phyloP scores from a whole-genome alignment of 2,888 invertebrate species.

The Notodonta ziczac region DNA sequence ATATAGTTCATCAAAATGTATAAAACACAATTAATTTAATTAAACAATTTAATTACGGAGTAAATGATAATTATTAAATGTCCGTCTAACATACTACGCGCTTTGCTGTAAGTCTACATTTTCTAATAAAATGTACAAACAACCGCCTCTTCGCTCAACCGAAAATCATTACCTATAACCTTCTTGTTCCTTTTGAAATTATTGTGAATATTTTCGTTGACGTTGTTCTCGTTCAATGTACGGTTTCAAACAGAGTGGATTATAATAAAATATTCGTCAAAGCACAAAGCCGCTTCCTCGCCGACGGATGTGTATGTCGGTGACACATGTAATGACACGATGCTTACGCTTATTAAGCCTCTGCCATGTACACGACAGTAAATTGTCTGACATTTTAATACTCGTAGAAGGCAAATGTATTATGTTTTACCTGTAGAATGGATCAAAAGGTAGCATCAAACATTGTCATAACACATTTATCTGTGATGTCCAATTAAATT shows the following conservation, averaged over 20 bases:
- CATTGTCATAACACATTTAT: background rate
- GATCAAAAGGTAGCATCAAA: background rate
- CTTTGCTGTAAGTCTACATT: too few species aligned
- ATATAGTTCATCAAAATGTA: too few species aligned
- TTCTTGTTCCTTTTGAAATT: background rate
- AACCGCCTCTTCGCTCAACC: too few species aligned
- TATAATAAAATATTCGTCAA: slow-evolving; percentile 35
- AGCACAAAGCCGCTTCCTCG: slow-evolving; percentile 33
- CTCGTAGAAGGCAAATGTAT: background rate
- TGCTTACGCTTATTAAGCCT: slow-evolving; percentile 15
- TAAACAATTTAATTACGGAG: too few species aligned
- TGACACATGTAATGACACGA: slow-evolving; percentile 16
- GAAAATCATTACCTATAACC: too few species aligned
- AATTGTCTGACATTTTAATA: slow-evolving; percentile 6
- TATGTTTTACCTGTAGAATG: background rate
- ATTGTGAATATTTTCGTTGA: too few species aligned
- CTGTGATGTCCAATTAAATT: too few species aligned
- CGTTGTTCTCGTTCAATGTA: too few species aligned
- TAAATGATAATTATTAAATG: too few species aligned
- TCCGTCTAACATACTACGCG: too few species aligned
- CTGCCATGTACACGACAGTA: slow-evolving; percentile 4
- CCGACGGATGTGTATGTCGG: slow-evolving; percentile 29
- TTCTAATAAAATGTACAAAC: too few species aligned
- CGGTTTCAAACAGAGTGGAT: background rate
- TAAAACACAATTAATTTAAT: too few species aligned